Conservation (phyloP, 2,888 invertebrate genomes). For the Drosophila setosimentum region DNA sequence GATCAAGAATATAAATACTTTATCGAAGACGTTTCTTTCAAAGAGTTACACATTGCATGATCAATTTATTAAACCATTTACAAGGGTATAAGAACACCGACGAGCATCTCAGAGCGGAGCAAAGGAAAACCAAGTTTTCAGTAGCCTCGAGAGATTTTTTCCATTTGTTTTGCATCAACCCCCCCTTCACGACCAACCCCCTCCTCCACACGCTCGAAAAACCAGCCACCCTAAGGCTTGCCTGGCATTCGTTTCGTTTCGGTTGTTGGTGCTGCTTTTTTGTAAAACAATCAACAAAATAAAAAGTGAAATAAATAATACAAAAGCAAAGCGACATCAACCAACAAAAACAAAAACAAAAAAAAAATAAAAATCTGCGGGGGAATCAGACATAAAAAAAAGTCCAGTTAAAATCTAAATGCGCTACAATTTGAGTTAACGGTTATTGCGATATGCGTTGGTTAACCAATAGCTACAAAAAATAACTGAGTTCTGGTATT, state of each 20-base stretch:
- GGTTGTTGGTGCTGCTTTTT: slow-evolving; percentile 56
- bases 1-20: not conserved
- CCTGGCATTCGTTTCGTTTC: slow-evolving; percentile 45
- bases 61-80: not conserved
- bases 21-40: not conserved
- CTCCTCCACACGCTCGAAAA: not conserved
- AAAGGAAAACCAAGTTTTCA: slow-evolving; percentile 65
- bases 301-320: slow-evolving; percentile 67
- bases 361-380: slow-evolving; percentile 29
- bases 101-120: not conserved
- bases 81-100: not conserved
- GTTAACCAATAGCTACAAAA: not conserved
- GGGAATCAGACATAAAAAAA: slow-evolving; percentile 31
- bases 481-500: not conserved
- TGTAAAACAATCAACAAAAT: slow-evolving; percentile 76
- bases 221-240: slow-evolving; percentile 12
- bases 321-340: slow-evolving; percentile 51
- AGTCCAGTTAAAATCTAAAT: slow-evolving; percentile 46
- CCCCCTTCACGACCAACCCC: not conserved
- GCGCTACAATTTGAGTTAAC: slow-evolving; percentile 30
- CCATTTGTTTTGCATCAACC: slow-evolving; percentile 38
- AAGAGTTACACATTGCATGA: not conserved
- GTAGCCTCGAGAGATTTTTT: slow-evolving; percentile 77
- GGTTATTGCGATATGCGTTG: not conserved
- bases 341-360: slow-evolving; percentile 38